Base-by-base conservation (phyloP, 2,797 vertebrate genomes). In the Lithobates sylvaticus region DNA sequence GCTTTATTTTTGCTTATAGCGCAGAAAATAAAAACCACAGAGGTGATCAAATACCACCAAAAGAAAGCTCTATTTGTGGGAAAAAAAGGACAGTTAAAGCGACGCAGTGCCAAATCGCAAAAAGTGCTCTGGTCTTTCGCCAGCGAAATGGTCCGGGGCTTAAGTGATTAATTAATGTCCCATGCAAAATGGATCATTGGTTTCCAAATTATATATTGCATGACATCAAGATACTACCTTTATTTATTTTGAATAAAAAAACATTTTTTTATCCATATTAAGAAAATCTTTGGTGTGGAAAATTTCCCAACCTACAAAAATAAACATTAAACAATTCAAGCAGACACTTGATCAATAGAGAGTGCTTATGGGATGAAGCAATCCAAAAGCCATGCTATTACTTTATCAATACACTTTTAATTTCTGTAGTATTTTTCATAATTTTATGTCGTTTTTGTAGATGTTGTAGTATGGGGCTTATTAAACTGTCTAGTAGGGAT, bases 381-480 rank as follows among this genome's bases (percentile, higher is more conserved):
- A 84, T 9, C 0, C 84, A 88, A 89, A 50, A 80, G 76, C 21
- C 39, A 50, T 86, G 15, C 86, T 87, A 89, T 81, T 89, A 88
- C 89, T 91, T 87, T 0, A 67, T 88, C 76, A 81, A 39, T 5
- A 44, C 81, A 87, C 69, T 88, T 88, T 86, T 83, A 67, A 79
- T 82, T 87, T 89, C 84, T 85, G 89, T 0, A 76, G 89, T 89
- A 9, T 90, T 13, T 3, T 89, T 1, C 6, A 39, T 39, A 0
- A 39, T 39, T 39, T 39, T 39, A 32, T 36, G 5, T 39, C 10
- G 39, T 39, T 12, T 3, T 89, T 3, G 13, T 89, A 93, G 91
- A 93, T 92, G 90, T 91, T 92, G 83, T 68, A 64, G 26, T 27
- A 76, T 83, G 81, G 86, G 91, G 85, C 90, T 93, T 92, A 93